Base-by-base conservation (phyloP, 1,140 invertebrate species). In the Ericerus pela region DNA sequence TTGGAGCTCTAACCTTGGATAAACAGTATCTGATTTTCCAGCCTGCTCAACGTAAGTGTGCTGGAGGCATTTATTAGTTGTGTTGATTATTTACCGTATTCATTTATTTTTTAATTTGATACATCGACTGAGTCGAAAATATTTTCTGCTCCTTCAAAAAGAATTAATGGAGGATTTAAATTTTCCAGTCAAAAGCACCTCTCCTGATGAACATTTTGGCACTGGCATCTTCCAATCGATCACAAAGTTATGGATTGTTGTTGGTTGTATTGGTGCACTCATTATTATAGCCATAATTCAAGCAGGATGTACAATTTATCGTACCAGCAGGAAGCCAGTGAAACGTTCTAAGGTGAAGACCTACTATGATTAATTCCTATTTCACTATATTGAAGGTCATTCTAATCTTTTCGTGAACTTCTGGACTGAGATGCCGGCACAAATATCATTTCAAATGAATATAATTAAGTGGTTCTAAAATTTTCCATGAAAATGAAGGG, bases 231-330 rank as follows among this genome's bases (percentile, higher is more conserved):
- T 65, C 8, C 55, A 67, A 33, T 76, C 80, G 1, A 76, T 76
- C 61, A 79, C 79, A 2, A 85, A 87, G 63, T 70, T 89, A 54
- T 90, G 87, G 71, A 81, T 87, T 58, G 83, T 92, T 11, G 72
- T 88, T 37, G 88, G 81, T 8, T 84, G 86, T 58, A 79, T 92
- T 55, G 79, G 75, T 12, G 86, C 85, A 1, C 68, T 94, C 53
- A 71, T 90, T 12, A 70, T 88, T 8, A 73, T 93, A 8, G 83
- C 84, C 12, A 60, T 92, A 2, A 72, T 92, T 18, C 89, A 93
- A 72, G 88, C 87, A 3, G 78, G 73, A 36, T 88, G 87, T 65
- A 92, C 87, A 1, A 77, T 93, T 57, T 84, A 84, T 66, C 79
- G 78, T 62, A 77, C 78, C 0, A 76, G 77, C 1, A 73, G 72